Evolutionary conservation across 2,113 vertebrate genomes (phyloP).

Genomic region (Cariama cristata): DNA sequence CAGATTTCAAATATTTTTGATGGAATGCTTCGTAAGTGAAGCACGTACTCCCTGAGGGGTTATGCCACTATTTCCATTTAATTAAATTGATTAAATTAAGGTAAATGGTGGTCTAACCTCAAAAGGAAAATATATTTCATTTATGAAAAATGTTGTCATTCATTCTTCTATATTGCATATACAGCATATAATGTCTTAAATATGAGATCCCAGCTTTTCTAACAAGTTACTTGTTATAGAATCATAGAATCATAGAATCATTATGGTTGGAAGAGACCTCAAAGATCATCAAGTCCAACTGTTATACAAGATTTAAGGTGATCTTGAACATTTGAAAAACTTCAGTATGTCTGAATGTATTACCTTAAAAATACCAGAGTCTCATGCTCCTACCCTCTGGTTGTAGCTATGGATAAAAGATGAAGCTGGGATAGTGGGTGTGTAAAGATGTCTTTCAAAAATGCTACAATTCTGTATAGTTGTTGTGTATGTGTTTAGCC

Average conservation of each 20-base stretch:
- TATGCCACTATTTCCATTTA: slow-evolving; percentile 69
- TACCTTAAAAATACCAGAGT: not conserved
- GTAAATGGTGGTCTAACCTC: slow-evolving; percentile 52
- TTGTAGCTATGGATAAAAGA: not conserved
- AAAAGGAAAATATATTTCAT: slow-evolving; percentile 43
- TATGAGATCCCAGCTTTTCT: not conserved
- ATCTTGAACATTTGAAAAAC: not conserved
- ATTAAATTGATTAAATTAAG: slow-evolving; percentile 77
- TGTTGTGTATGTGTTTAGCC: not conserved
- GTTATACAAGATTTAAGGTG: not conserved
- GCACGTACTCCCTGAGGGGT: slow-evolving; percentile 29
- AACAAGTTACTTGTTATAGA: not conserved
- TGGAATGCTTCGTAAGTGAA: slow-evolving; percentile 59
- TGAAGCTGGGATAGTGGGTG: not conserved
- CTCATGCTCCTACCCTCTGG: not conserved
- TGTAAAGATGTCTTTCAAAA: not conserved
- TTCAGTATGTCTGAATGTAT: not conserved
- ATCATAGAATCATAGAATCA: too few species aligned
- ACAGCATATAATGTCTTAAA: not conserved
- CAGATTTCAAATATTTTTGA: slow-evolving; percentile 70
- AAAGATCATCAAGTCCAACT: too few species aligned
- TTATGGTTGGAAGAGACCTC: too few species aligned
- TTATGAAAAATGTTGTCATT: slow-evolving; percentile 37
- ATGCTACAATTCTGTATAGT: not conserved
- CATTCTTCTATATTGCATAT: not conserved